Conservation (phyloP, 2,113 vertebrate genomes). For the Climacteris rufus region DNA sequence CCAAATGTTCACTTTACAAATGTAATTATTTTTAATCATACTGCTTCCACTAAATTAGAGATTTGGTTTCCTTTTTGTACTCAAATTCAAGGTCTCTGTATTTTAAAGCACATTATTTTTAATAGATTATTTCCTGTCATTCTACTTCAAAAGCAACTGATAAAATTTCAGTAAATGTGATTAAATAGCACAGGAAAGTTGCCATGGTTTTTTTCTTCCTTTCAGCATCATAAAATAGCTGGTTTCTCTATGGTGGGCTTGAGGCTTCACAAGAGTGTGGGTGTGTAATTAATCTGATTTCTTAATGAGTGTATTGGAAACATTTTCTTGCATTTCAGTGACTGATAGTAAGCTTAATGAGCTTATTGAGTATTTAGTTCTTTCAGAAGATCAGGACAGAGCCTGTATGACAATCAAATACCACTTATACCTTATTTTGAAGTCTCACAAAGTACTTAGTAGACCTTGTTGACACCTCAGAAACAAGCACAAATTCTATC, state of each 20-base stretch:
- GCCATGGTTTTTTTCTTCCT: constrained; percentile 25
- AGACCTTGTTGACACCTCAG: background rate
- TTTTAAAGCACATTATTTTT: constrained; percentile 33
- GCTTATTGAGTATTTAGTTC: background rate
- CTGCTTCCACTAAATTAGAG: constrained; percentile 55
- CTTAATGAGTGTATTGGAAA: background rate
- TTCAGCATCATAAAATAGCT: background rate
- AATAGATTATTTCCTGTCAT: constrained; percentile 30
- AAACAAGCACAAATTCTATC: background rate
- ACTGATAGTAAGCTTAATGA: background rate
- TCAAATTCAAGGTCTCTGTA: constrained; percentile 15
- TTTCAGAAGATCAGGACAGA: background rate
- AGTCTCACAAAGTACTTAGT: background rate
- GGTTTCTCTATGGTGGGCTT: background rate
- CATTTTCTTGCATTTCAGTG: background rate
- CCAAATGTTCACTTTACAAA: constrained; percentile 43
- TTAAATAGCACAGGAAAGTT: constrained; percentile 33
- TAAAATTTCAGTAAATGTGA: constrained; percentile 33
- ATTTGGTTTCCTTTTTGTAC: constrained; percentile 2
- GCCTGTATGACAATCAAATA: background rate
- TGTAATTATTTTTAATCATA: constrained; percentile 59
- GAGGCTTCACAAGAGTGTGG: background rate
- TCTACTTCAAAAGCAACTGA: constrained; percentile 36
- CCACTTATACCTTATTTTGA: background rate
- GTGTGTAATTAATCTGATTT: background rate